Evolutionary conservation across 2,797 vertebrate species (phyloP).

Genomic region (Coracias cyanogaster): DNA sequence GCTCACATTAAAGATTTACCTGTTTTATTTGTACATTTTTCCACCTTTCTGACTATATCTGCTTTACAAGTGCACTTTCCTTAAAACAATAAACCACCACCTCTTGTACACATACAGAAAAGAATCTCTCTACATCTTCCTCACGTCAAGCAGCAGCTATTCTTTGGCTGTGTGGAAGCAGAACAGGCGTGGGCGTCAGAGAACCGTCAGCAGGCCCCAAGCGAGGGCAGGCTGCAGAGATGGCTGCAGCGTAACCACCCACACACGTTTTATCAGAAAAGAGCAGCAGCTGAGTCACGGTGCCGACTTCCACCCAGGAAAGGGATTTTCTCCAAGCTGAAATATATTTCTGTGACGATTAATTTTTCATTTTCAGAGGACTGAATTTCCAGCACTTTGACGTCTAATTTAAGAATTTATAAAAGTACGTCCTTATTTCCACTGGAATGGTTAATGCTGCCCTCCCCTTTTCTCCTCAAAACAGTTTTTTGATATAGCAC

Average conservation of each 20-base stretch:
- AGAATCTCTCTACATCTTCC: not conserved
- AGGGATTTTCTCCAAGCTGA: not conserved
- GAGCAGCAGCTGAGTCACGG: conserved; percentile 34
- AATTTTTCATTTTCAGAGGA: not conserved
- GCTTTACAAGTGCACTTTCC: not conserved
- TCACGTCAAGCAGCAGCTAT: not conserved
- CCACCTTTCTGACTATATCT: not conserved
- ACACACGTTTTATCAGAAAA: not conserved
- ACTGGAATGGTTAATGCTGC: not conserved
- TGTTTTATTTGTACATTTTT: not conserved
- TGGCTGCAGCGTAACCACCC: not conserved
- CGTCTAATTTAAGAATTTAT: fast-evolving
- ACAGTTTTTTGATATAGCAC: fast-evolving
- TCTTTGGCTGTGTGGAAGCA: not conserved
- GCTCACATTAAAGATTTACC: not conserved
- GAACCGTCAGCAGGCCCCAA: not conserved
- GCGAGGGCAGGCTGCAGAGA: not conserved
- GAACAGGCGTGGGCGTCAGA: not conserved
- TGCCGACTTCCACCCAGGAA: not conserved
- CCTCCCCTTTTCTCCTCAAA: fast-evolving
- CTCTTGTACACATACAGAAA: not conserved
- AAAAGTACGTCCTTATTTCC: not conserved
- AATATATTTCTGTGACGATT: not conserved
- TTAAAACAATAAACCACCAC: not conserved
- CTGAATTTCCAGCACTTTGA: not conserved